Percentiles rank a stretch among this genome's conserved stretches.
Conservation (phyloP, 2,113 vertebrate species). For the Hemibagrus wyckioides region DNA sequence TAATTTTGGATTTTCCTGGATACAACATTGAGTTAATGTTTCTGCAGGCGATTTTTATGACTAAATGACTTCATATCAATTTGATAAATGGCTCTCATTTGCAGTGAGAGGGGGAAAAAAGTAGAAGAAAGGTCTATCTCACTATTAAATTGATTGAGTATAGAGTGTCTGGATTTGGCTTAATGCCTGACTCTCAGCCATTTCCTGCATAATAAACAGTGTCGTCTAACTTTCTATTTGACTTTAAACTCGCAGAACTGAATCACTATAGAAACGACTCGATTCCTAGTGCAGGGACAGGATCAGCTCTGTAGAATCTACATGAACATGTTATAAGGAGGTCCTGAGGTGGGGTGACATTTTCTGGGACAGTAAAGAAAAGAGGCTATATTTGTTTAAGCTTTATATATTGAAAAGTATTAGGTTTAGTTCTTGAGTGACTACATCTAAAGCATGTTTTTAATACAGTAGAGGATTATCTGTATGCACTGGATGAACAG, state of each 20-base stretch:
- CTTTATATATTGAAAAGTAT: neutral
- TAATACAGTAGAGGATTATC: neutral
- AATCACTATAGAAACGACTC: neutral
- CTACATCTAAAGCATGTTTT: neutral
- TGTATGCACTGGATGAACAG: too few species aligned
- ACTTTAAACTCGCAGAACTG: neutral
- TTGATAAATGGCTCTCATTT: neutral
- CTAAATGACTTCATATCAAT: neutral
- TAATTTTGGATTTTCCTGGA: neutral
- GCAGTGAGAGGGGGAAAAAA: neutral
- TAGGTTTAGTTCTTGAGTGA: neutral
- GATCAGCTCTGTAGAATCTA: neutral
- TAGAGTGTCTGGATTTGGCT: neutral
- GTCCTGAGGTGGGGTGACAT: neutral
- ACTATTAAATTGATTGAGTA: neutral
- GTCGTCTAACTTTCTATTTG: neutral
- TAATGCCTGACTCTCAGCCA: neutral
- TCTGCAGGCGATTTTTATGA: neutral
- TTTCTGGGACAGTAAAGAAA: neutral
- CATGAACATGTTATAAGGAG: neutral
- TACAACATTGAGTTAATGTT: neutral
- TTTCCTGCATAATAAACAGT: neutral
- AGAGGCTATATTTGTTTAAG: neutral
- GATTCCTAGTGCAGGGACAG: neutral
- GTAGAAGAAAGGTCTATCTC: neutral